Evolutionary conservation across 2,113 vertebrate species (phyloP).

Genomic region (Limnothrissa miodon): DNA sequence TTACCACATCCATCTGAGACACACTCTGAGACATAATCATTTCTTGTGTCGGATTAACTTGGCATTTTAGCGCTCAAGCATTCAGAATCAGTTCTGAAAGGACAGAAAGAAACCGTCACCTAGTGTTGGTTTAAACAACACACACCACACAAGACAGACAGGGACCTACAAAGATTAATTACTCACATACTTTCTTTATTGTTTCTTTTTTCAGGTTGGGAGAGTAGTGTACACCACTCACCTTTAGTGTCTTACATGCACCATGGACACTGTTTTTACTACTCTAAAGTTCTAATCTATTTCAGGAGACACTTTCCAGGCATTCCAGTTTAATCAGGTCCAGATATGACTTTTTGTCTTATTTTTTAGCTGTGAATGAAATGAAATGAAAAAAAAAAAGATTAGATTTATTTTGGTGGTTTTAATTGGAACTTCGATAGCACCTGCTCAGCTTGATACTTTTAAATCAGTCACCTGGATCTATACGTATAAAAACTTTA

Average conservation of each 20-base stretch:
- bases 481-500: not conserved
- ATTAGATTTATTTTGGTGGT: not conserved
- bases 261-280: not conserved
- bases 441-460: not conserved
- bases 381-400: not conserved
- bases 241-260: not conserved
- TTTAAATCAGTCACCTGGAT: not conserved
- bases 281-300: not conserved
- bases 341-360: not conserved
- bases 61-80: too few species aligned
- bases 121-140: too few species aligned
- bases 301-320: not conserved
- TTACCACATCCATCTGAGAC: conserved; percentile 16
- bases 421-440: not conserved
- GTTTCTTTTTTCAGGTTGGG: too few species aligned
- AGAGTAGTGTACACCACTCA: not conserved
- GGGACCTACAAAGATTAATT: too few species aligned
- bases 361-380: not conserved
- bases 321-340: not conserved
- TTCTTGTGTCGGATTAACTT: too few species aligned
- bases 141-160: too few species aligned
- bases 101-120: too few species aligned
- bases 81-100: too few species aligned
- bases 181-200: too few species aligned
- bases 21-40: not conserved